Conservation (phyloP, 2,113 vertebrate species). For the Nyctibius bracteatus region DNA sequence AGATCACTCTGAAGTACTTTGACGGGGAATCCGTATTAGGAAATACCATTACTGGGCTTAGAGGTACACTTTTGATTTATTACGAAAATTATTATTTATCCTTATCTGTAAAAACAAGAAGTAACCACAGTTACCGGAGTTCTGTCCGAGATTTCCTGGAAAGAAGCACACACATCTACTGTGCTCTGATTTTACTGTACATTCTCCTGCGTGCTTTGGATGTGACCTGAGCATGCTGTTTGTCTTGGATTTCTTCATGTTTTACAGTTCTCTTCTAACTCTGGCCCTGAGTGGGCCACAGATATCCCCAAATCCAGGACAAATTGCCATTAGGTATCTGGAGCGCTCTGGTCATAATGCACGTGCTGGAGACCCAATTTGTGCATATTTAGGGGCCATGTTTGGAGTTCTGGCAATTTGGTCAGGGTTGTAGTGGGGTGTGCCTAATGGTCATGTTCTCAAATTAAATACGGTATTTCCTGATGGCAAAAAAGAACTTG, state of each 20-base stretch:
- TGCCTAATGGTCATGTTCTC: background rate
- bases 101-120: background rate
- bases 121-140: background rate
- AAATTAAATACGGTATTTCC: background rate
- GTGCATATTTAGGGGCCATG: rapidly evolving
- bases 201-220: rapidly evolving
- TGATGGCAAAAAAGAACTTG: background rate
- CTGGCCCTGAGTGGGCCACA: too few species aligned
- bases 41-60: background rate
- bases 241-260: background rate
- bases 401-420: background rate
- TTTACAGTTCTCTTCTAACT: background rate
- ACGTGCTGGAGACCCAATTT: rapidly evolving
- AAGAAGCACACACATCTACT: background rate
- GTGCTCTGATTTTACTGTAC: background rate
- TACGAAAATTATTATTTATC: background rate
- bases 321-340: background rate
- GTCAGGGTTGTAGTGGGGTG: background rate
- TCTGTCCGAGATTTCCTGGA: background rate
- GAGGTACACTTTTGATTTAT: background rate
- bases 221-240: background rate
- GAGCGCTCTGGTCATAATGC: background rate
- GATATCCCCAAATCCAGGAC: background rate
- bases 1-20: background rate
- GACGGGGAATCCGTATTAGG: background rate